Base-by-base conservation (phyloP, 2,797 vertebrate genomes). In the Acanthurus leucopareius region DNA sequence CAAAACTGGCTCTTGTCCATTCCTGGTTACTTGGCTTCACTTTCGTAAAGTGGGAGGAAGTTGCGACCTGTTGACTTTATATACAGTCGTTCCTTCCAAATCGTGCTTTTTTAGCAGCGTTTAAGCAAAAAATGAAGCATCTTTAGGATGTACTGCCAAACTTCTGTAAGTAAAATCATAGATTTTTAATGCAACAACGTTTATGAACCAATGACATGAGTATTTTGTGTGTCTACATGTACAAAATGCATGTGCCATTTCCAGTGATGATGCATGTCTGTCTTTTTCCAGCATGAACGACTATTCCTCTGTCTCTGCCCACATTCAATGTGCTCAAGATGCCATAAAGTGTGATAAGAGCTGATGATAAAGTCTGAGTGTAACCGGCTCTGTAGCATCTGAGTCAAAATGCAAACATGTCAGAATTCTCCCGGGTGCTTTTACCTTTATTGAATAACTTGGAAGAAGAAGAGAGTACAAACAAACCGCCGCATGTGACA, bases 331-430 rank as follows among this genome's bases (percentile, higher is more conserved):
- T 14, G 67, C 80, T 81, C 71, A 14, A 73, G 61, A 60, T 86
- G 87, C 84, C 85, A 77, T 1, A 32, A 58, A 16, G 75, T 53
- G 20, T 78, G 80, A 86, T 49, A 77, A 63, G 48, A 87, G 25
- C 25, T 25, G 82, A 73, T 54, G 74, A 54, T 22, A 67, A 86
- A 74, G 87, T 83, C 84, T 87, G 77, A 83, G 82, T 86, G 81
- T 91, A 91, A 90, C 88, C 84, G 86, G 80, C 79, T 87, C 82
- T 62, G 82, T 87, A 75, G 85, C 88, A 88, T 83, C 86, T 25
- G 75, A 84, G 86, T 91, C 76, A 74, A 85, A 87, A 93, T 91
- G 90, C 76, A 83, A 93, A 92, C 93, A 79, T 25, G n/a, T n/a
- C 85, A 89, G 82, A 78, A 79, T 85, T 86, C 91, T 89, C 70